Evolutionary conservation across 2,797 vertebrate species (phyloP), one percentile per base, ranked within the genome.

Genomic region (Sebastes paucispinis): DNA sequence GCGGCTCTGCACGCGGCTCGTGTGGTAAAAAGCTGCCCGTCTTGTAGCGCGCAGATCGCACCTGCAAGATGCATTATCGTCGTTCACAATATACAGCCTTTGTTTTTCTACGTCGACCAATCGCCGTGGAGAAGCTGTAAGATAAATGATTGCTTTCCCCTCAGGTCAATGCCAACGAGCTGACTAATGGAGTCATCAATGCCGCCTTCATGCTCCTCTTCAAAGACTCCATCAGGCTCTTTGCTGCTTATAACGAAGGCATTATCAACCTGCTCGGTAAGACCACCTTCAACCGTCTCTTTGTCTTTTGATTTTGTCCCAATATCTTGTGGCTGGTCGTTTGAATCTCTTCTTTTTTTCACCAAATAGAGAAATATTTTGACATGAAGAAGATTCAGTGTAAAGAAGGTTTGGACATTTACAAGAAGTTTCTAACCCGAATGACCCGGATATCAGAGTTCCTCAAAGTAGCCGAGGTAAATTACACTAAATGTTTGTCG

Each of bases 351-450:
- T 36, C 8, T 62, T 18, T 73, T 59, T 18, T 22, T 58, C 18
- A 11, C 32, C 36, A 57, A 89, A 92, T 86, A 99, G 98, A 99
- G 94, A 99, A 99, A 94, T 99, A 99, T 91, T 99, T 99, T 87
- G 98, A 99, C 94, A 99, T 99, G 98, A 99, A 99, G 95, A 99
- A 99, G 93, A 97, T 96, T 87, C 98, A 99, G 79, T 99, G 98
- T 94, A 99, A 99, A 96, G 98, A 99, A 94, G 98, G 97, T 72
- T 94, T 99, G 93, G 98, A 99, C 86, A 99, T 99, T 89, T 99
- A 99, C 90, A 99, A 99, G 95, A 99, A 99, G 92, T 99, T 99
- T 84, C 97, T 99, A 69, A 99, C 98, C 84, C 95, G 98, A 92
- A 99, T 99, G 98, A 99, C 98, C 6, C 96, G 98, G 79, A 99